A percentile compares a stretch with the other conserved stretches of the same genome.
Evolutionary conservation across 2,888 invertebrate species (phyloP).

Genomic region (Koerneria pararmatus): DNA sequence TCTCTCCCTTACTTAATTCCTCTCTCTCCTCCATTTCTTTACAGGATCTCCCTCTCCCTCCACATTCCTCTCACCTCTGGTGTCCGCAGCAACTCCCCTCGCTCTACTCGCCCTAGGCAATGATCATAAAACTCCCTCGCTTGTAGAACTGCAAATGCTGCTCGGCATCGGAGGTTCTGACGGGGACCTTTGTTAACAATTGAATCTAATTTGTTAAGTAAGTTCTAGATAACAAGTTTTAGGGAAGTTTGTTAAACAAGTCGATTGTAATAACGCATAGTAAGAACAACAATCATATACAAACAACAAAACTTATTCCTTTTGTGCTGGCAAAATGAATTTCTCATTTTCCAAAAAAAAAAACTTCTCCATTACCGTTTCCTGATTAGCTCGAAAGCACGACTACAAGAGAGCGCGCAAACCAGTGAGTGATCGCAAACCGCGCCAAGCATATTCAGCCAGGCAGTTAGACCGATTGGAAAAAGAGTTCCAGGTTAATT

Average conservation of each 20-base stretch:
- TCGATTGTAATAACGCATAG: not conserved
- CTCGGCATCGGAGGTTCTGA: slow-evolving; percentile 53
- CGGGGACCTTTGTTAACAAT: too few species aligned
- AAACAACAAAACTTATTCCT: not conserved
- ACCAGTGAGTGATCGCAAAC: slow-evolving; percentile 85
- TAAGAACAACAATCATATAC: too few species aligned
- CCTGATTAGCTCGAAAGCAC: slow-evolving; percentile 68
- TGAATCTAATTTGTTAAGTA: slow-evolving; percentile 33
- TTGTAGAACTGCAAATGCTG: slow-evolving; percentile 57
- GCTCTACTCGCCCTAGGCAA: not conserved
- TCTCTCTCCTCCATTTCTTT: too few species aligned
- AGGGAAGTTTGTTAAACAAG: not conserved
- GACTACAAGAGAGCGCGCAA: slow-evolving; percentile 77
- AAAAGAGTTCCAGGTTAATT: slow-evolving; percentile 78
- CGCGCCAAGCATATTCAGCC: slow-evolving; percentile 90
- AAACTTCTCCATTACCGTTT: not conserved
- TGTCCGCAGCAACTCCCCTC: too few species aligned
- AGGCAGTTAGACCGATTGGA: slow-evolving; percentile 86
- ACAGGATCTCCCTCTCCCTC: too few species aligned
- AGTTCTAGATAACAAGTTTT: not conserved
- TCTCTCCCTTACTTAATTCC: too few species aligned
- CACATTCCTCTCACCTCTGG: too few species aligned
- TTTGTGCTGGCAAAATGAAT: not conserved
- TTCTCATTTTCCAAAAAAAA: not conserved
- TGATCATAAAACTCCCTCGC: slow-evolving; percentile 37